Evolutionary conservation across 2,113 vertebrate genomes (phyloP), one percentile per base, ranked within the genome.

Genomic region (Ibidorhyncha struthersii): DNA sequence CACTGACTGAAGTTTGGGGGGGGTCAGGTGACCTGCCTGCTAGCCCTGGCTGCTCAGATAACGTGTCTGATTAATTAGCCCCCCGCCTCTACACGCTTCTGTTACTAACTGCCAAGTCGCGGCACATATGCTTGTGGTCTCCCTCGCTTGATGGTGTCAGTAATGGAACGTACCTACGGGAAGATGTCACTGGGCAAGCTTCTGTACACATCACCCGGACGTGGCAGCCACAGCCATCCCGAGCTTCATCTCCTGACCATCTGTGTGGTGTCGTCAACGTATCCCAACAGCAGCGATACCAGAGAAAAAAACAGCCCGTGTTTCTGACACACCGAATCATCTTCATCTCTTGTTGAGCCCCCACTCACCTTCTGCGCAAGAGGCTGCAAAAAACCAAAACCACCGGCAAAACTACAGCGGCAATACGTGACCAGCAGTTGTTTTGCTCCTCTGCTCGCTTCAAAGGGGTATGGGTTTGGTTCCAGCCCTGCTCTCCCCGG

Each of bases 101-200:
- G 40, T 45, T 66, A 17, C 62, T 19, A 40, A 21, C 25, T 26
- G 40, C 72, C 58, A 29, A 8, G 34, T 19, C 66, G 52, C 74
- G 36, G 85, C 82, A 58, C 85, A 3, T 4, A 12, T 5, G 22
- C 22, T 88, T 77, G 36, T 5, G 2, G 30, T 80, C 45, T 87
- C 82, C n/a, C 26, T 73, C 9, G 0, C 67, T 92, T 5, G 70
- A 43, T 20, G 53, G n/a, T 79, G 81, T 82, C 91, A 61, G 65
- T 34, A n/a, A n/a, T 25, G 69, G 34, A 69, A 74, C 5, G 2
- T 8, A 4, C 0, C 1, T 1, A 15, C 0, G 0, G 26, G 22
- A 43, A 20, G 34, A 55, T 55, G 50, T 18, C 14, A 2, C 58
- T 41, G 62, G 82, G 8, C 1, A 50, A 41, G 56, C 12, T 41